Evolutionary conservation across 2,888 invertebrate species (phyloP).

Genomic region (Magallana nippona): DNA sequence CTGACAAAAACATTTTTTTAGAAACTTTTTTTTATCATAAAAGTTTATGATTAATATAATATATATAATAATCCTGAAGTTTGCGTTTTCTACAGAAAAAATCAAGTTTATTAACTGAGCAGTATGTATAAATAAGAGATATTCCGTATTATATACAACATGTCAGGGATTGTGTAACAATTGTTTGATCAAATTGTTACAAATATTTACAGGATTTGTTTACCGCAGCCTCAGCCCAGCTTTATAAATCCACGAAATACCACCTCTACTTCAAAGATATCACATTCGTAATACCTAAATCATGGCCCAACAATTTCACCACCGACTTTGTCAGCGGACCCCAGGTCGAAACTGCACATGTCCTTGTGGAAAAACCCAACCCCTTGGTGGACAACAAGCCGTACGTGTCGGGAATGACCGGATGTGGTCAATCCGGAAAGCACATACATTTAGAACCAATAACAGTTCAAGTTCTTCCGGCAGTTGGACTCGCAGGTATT

Average conservation of each 20-base stretch:
- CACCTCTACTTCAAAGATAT: conserved; percentile 81
- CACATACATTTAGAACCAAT: conserved; percentile 67
- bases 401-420: conserved; percentile 61
- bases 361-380: conserved; percentile 81
- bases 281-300: conserved; percentile 83
- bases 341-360: conserved; percentile 80
- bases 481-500: conserved; percentile 41
- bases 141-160: too few relatives aligned
- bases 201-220: conserved; percentile 81
- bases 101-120: too few relatives aligned
- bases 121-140: too few relatives aligned
- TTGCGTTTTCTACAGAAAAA: too few relatives aligned
- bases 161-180: too few relatives aligned
- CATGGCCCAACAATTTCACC: conserved; percentile 81
- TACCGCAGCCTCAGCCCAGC: conserved; percentile 82
- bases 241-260: conserved; percentile 83
- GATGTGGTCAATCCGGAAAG: conserved; percentile 63
- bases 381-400: conserved; percentile 62
- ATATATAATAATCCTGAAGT: too few relatives aligned
- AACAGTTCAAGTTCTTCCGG: conserved; percentile 55
- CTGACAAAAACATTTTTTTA: too few relatives aligned
- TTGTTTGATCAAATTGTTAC: too few relatives aligned
- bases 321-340: conserved; percentile 57
- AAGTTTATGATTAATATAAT: too few relatives aligned
- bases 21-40: too few relatives aligned